Conservation (phyloP, 2,113 vertebrate genomes). For the Neoarius graeffei region DNA sequence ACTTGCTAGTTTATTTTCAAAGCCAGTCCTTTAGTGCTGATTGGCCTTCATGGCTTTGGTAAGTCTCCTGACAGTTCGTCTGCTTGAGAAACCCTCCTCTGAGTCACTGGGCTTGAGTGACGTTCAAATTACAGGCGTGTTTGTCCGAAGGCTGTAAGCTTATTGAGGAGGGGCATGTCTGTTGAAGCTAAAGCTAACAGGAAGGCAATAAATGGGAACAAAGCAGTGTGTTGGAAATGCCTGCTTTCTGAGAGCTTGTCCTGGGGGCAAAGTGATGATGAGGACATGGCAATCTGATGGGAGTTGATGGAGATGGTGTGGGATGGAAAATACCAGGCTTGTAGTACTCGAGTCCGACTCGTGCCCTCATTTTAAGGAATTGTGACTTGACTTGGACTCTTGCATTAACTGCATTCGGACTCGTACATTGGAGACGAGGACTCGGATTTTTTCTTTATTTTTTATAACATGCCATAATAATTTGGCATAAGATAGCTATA, state of each 20-base stretch:
- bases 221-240: background rate
- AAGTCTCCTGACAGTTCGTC: background rate
- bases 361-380: too few species aligned
- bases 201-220: conserved; percentile 55
- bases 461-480: too few species aligned
- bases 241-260: conserved; percentile 4
- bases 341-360: too few species aligned
- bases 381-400: too few species aligned
- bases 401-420: too few species aligned
- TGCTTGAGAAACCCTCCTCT: conserved; percentile 15
- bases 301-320: background rate
- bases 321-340: background rate
- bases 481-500: too few species aligned
- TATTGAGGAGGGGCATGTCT: conserved; percentile 44
- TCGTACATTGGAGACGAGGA: too few species aligned
- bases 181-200: conserved; percentile 26
- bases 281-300: background rate
- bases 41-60: background rate
- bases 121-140: conserved; percentile 51
- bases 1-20: background rate
- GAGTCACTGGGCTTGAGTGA: conserved; percentile 52
- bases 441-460: too few species aligned
- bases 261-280: background rate
- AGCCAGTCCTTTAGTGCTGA: background rate
- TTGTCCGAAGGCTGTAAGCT: conserved; percentile 33